Percentiles rank a stretch among this genome's conserved stretches.
Conservation (phyloP, 2,888 invertebrate genomes). For the Drosophila paucipuncta region DNA sequence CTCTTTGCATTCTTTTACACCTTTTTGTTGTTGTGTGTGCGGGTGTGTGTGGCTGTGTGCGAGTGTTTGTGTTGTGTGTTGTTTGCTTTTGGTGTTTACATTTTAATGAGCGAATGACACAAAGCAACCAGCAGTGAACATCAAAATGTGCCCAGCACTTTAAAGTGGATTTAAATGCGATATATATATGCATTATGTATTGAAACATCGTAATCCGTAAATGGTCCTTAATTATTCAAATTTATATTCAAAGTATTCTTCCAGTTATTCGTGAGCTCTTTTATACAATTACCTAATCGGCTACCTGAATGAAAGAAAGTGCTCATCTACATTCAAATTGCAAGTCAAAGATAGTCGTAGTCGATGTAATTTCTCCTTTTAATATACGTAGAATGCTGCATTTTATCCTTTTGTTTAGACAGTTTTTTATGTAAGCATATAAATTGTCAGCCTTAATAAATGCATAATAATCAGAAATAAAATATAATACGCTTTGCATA, state of each 20-base stretch:
- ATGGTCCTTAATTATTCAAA: not conserved
- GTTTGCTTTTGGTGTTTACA: constrained; percentile 39
- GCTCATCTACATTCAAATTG: not conserved
- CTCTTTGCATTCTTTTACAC: constrained; percentile 19
- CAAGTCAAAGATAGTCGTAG: not conserved
- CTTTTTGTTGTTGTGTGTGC: constrained; percentile 8
- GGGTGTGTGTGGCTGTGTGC: not conserved
- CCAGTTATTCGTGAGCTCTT: not conserved
- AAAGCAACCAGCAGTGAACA: constrained; percentile 12
- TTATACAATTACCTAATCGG: not conserved
- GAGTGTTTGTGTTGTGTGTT: constrained; percentile 2
- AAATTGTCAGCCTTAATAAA: not conserved
- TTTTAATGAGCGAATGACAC: constrained; percentile 31
- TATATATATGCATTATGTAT: not conserved
- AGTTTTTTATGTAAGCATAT: not conserved
- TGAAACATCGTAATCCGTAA: not conserved
- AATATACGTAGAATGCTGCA: not conserved
- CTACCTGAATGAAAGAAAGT: not conserved
- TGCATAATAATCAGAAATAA: not conserved
- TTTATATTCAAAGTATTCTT: not conserved
- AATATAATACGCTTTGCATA: not conserved
- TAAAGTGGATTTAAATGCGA: not conserved
- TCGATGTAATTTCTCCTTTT: not conserved
- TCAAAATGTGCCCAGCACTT: not conserved
- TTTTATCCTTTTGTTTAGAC: not conserved